A percentile compares a stretch with the other conserved stretches of the same genome.
Conservation (phyloP, 2,888 invertebrate genomes). For the Nebria salina region DNA sequence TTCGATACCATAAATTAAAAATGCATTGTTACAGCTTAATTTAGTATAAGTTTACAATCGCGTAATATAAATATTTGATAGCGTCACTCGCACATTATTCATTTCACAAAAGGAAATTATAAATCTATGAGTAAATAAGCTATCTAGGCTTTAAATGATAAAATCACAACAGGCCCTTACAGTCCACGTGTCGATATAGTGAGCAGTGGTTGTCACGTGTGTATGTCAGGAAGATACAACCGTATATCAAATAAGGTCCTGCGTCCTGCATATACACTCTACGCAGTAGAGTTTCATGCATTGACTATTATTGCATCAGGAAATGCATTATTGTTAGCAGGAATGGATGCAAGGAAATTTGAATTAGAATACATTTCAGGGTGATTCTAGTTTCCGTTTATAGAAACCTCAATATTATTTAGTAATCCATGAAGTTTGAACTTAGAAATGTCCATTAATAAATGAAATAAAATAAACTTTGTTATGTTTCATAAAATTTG, state of each 20-base stretch:
- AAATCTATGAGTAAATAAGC: constrained; percentile 13
- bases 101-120: not conserved
- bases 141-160: constrained; percentile 4
- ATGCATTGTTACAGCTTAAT: no score
- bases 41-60: no score
- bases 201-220: not conserved
- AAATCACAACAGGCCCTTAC: not conserved
- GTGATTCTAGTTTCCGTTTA: not conserved
- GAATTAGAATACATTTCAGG: not conserved
- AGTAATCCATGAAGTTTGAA: no score
- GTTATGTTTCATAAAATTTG: no score
- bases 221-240: not conserved
- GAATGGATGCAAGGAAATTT: not conserved
- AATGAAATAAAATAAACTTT: no score
- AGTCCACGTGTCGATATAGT: not conserved
- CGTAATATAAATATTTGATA: no score
- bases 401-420: no score
- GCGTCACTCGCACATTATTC: not conserved
- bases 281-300: not conserved
- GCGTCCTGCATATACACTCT: not conserved
- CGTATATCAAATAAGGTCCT: constrained; percentile 1
- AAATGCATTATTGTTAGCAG: not conserved
- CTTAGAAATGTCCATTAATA: no score
- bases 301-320: not conserved
- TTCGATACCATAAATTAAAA: no score